Evolutionary conservation across 2,888 invertebrate genomes (phyloP).

Genomic region (Acronicta psi): DNA sequence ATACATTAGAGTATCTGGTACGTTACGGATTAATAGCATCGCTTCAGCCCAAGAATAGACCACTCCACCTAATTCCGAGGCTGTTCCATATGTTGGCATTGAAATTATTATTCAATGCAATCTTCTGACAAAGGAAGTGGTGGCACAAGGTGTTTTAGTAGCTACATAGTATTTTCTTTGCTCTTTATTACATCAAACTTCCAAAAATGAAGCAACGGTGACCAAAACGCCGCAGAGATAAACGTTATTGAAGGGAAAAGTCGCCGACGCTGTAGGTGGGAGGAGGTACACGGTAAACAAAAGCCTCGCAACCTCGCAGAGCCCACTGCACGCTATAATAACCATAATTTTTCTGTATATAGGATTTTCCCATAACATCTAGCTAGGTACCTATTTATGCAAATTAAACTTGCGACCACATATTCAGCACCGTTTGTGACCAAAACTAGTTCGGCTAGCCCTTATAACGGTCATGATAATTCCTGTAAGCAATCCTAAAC

Average conservation of each 20-base stretch:
- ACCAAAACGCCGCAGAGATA: constrained; percentile 16
- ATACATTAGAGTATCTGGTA: constrained; percentile 7
- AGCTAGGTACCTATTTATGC: background rate
- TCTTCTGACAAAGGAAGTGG: background rate
- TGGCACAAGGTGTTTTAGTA: no score
- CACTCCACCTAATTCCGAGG: constrained; percentile 10
- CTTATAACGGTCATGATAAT: no score
- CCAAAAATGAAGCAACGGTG: constrained; percentile 8
- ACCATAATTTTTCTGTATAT: constrained; percentile 16
- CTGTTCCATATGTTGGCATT: background rate
- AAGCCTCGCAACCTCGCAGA: constrained; percentile 20
- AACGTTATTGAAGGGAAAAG: constrained; percentile 30
- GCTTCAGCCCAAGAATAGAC: constrained; percentile 7
- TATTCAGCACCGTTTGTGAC: no score
- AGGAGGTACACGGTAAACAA: constrained; percentile 41
- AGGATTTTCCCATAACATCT: constrained; percentile 4
- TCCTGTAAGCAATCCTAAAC: no score
- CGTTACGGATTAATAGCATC: background rate
- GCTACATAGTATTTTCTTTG: no score
- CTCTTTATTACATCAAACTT: background rate
- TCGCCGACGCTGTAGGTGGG: constrained; percentile 3
- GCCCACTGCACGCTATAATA: constrained; percentile 24
- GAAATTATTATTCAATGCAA: background rate
- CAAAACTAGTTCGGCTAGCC: no score
- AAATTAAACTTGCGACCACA: background rate